These are phyloP conservation scores for Lepidurus packardi DNA, from an alignment of 1,140 invertebrate species.

Conservation along the genomic window DNA sequence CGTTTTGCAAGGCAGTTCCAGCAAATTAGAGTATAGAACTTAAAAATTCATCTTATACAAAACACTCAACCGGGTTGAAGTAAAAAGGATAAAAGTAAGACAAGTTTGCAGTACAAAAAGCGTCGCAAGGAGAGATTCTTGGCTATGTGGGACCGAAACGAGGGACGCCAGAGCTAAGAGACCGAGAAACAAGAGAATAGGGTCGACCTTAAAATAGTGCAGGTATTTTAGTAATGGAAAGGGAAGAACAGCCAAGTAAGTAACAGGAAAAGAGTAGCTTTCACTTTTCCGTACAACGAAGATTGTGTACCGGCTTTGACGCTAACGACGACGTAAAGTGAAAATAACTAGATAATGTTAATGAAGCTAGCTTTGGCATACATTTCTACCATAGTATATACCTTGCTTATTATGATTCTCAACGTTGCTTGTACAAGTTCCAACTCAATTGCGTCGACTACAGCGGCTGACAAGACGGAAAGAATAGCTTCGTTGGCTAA, in stretches of 20 bases:
- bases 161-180: slow-evolving; percentile 17
- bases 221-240: not conserved
- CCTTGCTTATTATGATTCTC: not conserved
- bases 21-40: not conserved
- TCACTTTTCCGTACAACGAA: too few relatives aligned
- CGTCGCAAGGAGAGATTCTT: not conserved
- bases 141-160: not conserved
- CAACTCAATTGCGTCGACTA: not conserved
- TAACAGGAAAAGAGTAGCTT: slow-evolving; percentile 1
- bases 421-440: not conserved
- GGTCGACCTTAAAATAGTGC: slow-evolving; percentile 14
- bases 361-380: not conserved
- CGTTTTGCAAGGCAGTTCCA: not conserved
- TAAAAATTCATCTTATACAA: not conserved
- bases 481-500: not conserved
- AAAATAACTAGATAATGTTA: not conserved
- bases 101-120: slow-evolving; percentile 2
- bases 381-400: not conserved
- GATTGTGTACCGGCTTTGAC: not conserved
- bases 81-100: not conserved
- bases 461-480: not conserved
- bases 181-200: slow-evolving; percentile 2
- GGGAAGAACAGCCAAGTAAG: slow-evolving; percentile 10
- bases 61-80: not conserved
- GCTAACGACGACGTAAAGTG: not conserved